A percentile compares a stretch with the other conserved stretches of the same genome.
phyloP scores from a whole-genome alignment of 2,113 vertebrate species.

The Sapayoa aenigma region DNA sequence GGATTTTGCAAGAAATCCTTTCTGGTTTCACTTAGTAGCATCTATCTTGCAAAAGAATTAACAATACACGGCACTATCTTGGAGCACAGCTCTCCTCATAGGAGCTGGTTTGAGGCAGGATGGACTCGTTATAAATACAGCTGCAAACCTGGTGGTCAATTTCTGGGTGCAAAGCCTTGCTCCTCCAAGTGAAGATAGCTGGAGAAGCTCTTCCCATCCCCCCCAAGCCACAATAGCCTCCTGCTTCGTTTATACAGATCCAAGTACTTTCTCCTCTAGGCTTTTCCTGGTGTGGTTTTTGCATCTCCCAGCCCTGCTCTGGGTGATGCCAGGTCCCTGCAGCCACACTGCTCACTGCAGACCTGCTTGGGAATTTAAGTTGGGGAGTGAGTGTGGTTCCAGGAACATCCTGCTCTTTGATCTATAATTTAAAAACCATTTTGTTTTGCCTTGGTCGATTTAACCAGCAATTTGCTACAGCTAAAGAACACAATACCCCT shows the following conservation, averaged over 20 bases:
- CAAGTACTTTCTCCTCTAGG: not conserved
- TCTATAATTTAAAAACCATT: conserved; percentile 30
- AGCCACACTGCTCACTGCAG: not conserved
- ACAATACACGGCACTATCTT: fast-evolving
- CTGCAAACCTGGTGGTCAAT: not conserved
- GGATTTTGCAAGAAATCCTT: not conserved
- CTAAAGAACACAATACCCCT: conserved; percentile 7
- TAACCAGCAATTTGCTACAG: not conserved
- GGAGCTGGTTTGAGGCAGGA: not conserved
- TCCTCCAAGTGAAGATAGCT: not conserved
- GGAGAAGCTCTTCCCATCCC: not conserved
- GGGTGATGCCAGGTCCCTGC: not conserved
- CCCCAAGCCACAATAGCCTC: not conserved
- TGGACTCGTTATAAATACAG: not conserved
- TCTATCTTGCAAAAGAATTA: not conserved
- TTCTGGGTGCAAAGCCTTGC: not conserved
- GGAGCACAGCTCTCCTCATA: not conserved
- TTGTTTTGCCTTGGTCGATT: not conserved
- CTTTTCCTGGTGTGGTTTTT: not conserved
- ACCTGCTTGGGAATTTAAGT: not conserved
- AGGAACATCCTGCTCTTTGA: not conserved
- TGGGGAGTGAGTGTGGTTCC: not conserved
- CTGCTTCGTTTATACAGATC: not conserved
- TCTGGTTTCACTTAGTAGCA: not conserved
- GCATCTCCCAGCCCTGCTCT: not conserved